A percentile compares a stretch with the other conserved stretches of the same genome.
Evolutionary conservation across 2,888 invertebrate species (phyloP).

Genomic region (Catocala nupta): DNA sequence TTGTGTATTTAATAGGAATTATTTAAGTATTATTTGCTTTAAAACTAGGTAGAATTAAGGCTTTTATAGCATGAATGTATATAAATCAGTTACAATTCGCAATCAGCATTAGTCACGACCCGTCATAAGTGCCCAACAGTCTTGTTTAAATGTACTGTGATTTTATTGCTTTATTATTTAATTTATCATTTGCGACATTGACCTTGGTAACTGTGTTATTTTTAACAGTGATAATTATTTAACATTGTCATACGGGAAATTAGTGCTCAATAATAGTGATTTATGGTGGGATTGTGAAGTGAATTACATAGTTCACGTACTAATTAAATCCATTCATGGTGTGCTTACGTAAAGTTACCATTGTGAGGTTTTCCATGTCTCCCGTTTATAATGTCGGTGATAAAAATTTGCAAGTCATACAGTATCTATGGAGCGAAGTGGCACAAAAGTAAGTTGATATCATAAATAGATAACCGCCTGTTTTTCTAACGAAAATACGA

Average conservation of each 20-base stretch:
- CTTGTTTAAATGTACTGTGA: constrained; percentile 10
- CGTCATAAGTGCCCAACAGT: constrained; percentile 22
- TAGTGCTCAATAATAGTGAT: constrained; percentile 42
- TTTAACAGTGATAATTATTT: no score
- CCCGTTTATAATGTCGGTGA: constrained; percentile 23
- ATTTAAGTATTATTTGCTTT: no score
- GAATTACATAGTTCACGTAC: constrained; percentile 30
- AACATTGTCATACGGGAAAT: no score
- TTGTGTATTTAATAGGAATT: no score
- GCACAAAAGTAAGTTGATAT: constrained; percentile 43
- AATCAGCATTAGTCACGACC: constrained; percentile 43
- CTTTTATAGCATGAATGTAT: constrained; percentile 22
- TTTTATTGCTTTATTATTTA: constrained; percentile 15
- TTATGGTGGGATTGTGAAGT: constrained; percentile 30
- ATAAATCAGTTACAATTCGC: constrained; percentile 27
- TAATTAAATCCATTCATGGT: constrained; percentile 38
- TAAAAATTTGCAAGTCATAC: constrained; percentile 39
- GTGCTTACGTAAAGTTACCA: constrained; percentile 21
- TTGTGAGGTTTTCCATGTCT: constrained; percentile 24
- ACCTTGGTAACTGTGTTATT: not conserved
- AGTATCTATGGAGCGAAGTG: constrained; percentile 31
- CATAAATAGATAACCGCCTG: no score
- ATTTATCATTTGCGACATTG: constrained; percentile 22
- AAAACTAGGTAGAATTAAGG: not conserved
- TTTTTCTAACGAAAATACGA: no score